Conservation (phyloP, 1,140 invertebrate genomes). For the Zaprionus nigranus region DNA sequence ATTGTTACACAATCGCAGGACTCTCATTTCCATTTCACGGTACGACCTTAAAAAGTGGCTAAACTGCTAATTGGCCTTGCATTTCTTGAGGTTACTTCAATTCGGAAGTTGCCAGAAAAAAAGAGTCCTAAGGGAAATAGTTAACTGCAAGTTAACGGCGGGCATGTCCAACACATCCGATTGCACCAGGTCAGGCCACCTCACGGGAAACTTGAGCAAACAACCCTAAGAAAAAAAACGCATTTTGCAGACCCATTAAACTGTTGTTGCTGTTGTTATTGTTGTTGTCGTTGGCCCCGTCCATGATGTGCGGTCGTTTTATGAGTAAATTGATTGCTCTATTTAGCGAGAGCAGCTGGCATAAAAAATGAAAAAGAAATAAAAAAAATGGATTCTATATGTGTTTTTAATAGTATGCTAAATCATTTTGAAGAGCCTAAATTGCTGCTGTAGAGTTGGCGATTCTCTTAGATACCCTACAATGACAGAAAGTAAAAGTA, state of each 20-base stretch:
- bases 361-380: conserved; percentile 10
- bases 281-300: neutral
- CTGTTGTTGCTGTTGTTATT: neutral
- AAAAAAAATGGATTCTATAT: conserved; percentile 3
- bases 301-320: conserved; percentile 7
- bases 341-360: conserved; percentile 11
- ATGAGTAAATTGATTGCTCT: conserved; percentile 20
- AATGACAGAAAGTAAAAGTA: neutral
- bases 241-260: conserved; percentile 6
- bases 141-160: conserved; percentile 2
- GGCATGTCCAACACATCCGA: conserved; percentile 7
- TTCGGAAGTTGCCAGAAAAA: neutral
- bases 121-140: neutral
- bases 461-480: neutral
- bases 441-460: neutral
- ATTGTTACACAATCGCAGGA: conserved; percentile 9
- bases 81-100: conserved; percentile 6
- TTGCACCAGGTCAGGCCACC: conserved; percentile 9
- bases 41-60: conserved; percentile 1
- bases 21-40: neutral
- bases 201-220: neutral
- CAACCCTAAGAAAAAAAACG: conserved; percentile 7
- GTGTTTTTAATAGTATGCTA: conserved; percentile 11
- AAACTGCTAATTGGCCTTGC: conserved; percentile 9
- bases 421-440: conserved; percentile 6